phyloP scores from a whole-genome alignment of 2,888 invertebrate species.

The Sarcophaga caerulescens region DNA sequence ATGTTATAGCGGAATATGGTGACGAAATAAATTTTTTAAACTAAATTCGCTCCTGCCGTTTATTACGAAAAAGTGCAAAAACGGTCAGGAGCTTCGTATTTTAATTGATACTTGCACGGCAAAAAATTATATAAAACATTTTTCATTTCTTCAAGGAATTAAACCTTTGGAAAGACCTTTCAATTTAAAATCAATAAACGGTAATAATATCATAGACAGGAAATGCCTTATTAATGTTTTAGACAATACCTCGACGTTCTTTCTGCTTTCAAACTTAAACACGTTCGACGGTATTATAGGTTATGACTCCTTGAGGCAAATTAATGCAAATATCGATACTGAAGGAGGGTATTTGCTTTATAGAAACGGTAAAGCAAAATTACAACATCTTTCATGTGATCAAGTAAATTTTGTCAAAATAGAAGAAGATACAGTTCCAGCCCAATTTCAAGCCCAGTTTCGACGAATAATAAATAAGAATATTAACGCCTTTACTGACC shows the following conservation, averaged over 20 bases:
- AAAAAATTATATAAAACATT: too few species aligned
- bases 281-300: not conserved
- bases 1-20: not conserved
- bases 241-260: not conserved
- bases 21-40: slow-evolving; percentile 35
- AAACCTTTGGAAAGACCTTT: not conserved
- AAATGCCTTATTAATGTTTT: not conserved
- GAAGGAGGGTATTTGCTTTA: slow-evolving; percentile 32
- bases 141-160: slow-evolving; percentile 1
- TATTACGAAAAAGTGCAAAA: slow-evolving; percentile 26
- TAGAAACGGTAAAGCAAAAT: slow-evolving; percentile 28
- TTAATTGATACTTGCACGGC: not conserved
- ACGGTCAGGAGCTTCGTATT: slow-evolving; percentile 2
- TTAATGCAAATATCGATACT: slow-evolving; percentile 22
- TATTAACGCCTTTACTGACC: slow-evolving; percentile 23
- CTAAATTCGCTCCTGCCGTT: slow-evolving; percentile 16
- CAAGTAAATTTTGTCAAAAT: not conserved
- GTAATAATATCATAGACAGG: not conserved
- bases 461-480: not conserved
- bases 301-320: slow-evolving; percentile 10
- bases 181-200: not conserved
- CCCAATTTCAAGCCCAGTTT: not conserved
- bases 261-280: not conserved
- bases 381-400: not conserved
- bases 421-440: not conserved